These are phyloP conservation scores for Lynx canadensis DNA, from an alignment of 2,113 vertebrate genomes.

Conservation along the genomic window DNA sequence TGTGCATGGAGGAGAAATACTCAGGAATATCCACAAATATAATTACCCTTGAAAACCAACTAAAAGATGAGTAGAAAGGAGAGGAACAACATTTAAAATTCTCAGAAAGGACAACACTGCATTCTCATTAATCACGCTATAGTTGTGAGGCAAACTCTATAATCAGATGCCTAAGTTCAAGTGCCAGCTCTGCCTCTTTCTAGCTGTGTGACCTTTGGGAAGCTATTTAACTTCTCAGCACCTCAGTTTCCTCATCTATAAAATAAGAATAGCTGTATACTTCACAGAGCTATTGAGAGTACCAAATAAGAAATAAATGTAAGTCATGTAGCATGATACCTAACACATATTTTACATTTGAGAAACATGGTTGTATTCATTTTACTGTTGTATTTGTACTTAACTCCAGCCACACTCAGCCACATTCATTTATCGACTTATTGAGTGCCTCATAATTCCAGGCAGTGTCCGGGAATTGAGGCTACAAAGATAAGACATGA, in stretches of 20 bases:
- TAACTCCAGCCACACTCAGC: constrained; percentile 1
- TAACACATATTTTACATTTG: background rate
- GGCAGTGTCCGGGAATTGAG: background rate
- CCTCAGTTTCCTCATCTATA: background rate
- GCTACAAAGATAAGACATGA: background rate
- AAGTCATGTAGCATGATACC: background rate
- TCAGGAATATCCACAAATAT: background rate
- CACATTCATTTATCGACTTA: background rate
- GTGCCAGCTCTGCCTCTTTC: background rate
- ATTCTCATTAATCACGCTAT: background rate
- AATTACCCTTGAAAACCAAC: background rate
- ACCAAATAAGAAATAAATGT: constrained; percentile 38
- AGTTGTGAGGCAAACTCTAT: background rate
- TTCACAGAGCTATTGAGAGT: background rate
- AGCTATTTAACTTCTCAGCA: background rate
- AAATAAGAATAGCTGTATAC: background rate
- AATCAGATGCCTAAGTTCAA: background rate
- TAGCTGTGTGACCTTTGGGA: background rate
- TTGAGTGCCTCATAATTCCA: background rate
- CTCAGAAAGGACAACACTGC: background rate
- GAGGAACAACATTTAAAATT: background rate
- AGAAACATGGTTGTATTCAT: background rate
- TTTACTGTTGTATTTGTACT: background rate
- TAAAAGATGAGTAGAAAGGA: background rate
- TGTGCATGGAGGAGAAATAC: background rate